Evolutionary conservation across 2,113 vertebrate species (phyloP), one percentile per base, ranked within the genome.

Genomic region (Solenodon paradoxus): DNA sequence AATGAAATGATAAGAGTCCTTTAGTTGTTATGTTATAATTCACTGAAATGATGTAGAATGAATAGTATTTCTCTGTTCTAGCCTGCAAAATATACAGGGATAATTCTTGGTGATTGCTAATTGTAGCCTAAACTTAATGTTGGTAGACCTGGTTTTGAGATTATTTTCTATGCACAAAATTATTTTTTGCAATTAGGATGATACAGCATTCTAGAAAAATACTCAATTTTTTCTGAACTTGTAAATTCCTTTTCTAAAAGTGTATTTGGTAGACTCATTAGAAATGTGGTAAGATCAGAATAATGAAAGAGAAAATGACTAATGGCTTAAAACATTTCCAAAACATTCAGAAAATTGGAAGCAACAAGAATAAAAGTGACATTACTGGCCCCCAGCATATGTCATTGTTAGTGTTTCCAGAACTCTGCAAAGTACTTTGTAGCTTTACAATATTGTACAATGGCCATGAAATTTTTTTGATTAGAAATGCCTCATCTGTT

Each of bases 401-500:
- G 83, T 83, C 55, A 88, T 28, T 49, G 20, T 89, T 82, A 74
- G 64, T 19, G 20, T 90, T 95, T 77, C 30, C 47, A 59, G 45
- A 89, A 28, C 59, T 68, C 59, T 30, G 78, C 55, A 86, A 68
- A 94, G 49, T 28, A 9, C 72, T 68, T 22, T 68, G 81, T 79
- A 81, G 69, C 83, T 72, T 78, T n/a, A 35, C 55, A 74, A n/a
- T 85, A 30, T 26, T 81, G 47, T 64, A 45, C 28, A 63, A 55
- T 15, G 53, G 78, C 51, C 53, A 22, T 16, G 32, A 42, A 49
- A 38, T 42, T 53, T 93, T n/a, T 94, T 96, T 95, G 9, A 94
- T 96, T 95, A 81, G 61, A 90, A 95, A 89, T 90, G 68, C n/a
- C 42, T 64, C 74, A 85, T 92, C 87, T 88, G 79, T 94, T 96